Conservation (phyloP, 2,888 invertebrate genomes). For the Lapara coniferarum region DNA sequence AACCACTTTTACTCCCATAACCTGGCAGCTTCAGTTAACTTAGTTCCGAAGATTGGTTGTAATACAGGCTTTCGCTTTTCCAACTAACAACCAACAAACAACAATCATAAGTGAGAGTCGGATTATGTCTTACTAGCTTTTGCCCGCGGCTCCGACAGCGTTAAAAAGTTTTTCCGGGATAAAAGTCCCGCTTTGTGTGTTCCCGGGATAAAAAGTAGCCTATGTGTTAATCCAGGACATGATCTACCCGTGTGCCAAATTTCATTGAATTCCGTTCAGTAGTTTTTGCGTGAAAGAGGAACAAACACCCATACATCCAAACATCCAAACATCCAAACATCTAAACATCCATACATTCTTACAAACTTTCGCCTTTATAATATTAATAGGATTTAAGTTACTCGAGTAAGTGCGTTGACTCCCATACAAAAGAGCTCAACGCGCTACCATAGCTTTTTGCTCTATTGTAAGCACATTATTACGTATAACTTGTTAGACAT, state of each 20-base stretch:
- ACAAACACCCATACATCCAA: too few species aligned
- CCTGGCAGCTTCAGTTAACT: neutral
- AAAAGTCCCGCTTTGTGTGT: too few species aligned
- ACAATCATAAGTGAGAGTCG: slow-evolving; percentile 35
- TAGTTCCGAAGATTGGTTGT: slow-evolving; percentile 9
- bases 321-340: too few species aligned
- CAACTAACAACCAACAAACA: slow-evolving; percentile 18
- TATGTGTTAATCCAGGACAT: too few species aligned
- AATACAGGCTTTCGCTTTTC: slow-evolving; percentile 28
- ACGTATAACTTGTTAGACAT: neutral
- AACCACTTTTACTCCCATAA: slow-evolving; percentile 7
- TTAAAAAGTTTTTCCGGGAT: too few species aligned
- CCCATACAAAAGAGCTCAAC: slow-evolving; percentile 54
- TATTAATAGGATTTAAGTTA: neutral
- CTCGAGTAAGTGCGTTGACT: slow-evolving; percentile 8
- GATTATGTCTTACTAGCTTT: slow-evolving; percentile 11
- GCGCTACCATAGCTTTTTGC: slow-evolving; percentile 34
- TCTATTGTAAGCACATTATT: slow-evolving; percentile 6
- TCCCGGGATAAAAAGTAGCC: too few species aligned
- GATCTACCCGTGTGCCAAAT: too few species aligned
- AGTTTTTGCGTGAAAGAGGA: too few species aligned
- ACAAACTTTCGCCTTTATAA: too few species aligned
- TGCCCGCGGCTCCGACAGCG: too few species aligned
- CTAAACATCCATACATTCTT: too few species aligned
- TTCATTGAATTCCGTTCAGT: too few species aligned